Percentiles rank a stretch among this genome's conserved stretches.
phyloP scores from a whole-genome alignment of 1,140 invertebrate species.

The Palaemon carinicauda region DNA sequence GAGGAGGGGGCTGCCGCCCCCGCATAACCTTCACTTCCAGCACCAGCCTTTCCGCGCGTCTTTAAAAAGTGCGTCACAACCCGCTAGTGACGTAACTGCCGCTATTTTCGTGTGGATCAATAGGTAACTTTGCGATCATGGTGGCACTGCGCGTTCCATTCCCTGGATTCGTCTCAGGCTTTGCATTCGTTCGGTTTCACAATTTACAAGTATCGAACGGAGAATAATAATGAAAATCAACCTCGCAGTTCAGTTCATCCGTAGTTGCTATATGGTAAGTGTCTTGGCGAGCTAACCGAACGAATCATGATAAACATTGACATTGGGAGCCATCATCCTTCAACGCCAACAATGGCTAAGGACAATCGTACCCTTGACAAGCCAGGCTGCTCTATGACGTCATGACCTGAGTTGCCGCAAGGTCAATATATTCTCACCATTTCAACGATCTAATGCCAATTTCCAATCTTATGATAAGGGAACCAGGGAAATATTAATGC shows the following conservation, averaged over 20 bases:
- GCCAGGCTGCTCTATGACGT: constrained; percentile 45
- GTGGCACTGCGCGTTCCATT: constrained; percentile 8
- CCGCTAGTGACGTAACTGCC: constrained; percentile 46
- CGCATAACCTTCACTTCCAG: constrained; percentile 43
- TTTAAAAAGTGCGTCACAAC: constrained; percentile 54
- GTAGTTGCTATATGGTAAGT: neutral
- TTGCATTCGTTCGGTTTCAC: neutral
- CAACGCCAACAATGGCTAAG: neutral
- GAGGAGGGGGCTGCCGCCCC: neutral
- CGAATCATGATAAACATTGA: neutral
- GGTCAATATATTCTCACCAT: constrained; percentile 25
- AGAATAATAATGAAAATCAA: too few relatives aligned
- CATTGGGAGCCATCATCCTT: neutral
- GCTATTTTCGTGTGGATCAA: constrained; percentile 56
- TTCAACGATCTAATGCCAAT: constrained; percentile 14
- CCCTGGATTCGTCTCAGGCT: neutral
- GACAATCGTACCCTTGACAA: constrained; percentile 52
- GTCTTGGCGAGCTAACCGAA: neutral
- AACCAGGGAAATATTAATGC: too few relatives aligned
- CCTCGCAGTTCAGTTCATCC: too few relatives aligned
- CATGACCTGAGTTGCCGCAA: constrained; percentile 43
- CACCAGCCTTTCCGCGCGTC: constrained; percentile 33
- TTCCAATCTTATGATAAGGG: neutral
- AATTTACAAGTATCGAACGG: neutral
- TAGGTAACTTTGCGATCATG: constrained; percentile 53